Evolutionary conservation across 2,888 invertebrate species (phyloP), one percentile per base, ranked within the genome.

Genomic region (Tetrapedia diversipes): DNA sequence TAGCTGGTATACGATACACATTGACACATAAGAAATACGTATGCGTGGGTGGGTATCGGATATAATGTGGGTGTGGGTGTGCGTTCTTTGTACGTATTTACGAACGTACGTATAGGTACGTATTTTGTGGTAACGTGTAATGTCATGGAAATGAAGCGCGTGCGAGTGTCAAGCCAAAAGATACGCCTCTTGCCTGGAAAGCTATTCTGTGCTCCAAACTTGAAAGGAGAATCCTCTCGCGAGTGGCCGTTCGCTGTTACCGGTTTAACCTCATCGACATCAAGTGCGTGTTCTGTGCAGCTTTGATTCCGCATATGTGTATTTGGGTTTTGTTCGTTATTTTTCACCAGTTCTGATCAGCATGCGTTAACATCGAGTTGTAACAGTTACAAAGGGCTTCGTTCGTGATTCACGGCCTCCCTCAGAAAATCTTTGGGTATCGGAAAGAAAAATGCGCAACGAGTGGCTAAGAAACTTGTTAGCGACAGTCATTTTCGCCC

Each of bases 401-500:
- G 64, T 54, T 71, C 70, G 59, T 41, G 47, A 34, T 63, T 63
- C 70, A 49, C 70, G 56, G 53, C 57, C 47, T 32, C 54, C 43
- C 49, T 43, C 37, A 32, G 57, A 45, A n/a, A n/a, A 59, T 57
- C 60, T 65, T 60, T 73, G 61, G 73, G 27, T 49, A 73, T 32
- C 60, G 67, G 22, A 19, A 64, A 59, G 56, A 77, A 79, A 79
- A 65, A 79, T 79, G 79, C 69, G 64, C 79, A 73, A 77, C 79
- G 77, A 66, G 79, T 77, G 77, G 77, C 65, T 74, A 70, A 74
- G 65, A 41, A 73, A 67, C 64, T 80, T 82, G 71, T 63, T 84
- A 68, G 73, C 84, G 74, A 74, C 82, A 71, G 70, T 75, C 65
- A 71, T 82, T 56, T 73, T 83, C 71, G 82, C 82, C 70, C 60